Base-by-base conservation (phyloP, 2,888 invertebrate species). In the Ecliptopera silaceata region DNA sequence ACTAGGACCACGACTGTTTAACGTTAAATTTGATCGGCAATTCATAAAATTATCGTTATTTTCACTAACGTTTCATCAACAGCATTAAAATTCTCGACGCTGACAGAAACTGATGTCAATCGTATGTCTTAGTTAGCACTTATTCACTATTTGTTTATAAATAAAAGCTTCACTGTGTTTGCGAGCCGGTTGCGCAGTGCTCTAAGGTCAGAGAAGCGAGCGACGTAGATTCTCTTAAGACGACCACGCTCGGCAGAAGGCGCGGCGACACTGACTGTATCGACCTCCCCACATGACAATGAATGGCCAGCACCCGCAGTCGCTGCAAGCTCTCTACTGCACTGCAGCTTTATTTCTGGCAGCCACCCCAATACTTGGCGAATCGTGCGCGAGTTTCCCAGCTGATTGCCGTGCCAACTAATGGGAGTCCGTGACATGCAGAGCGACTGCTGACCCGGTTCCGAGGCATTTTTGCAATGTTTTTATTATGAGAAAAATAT, bases 271-370 rank as follows among this genome's bases (percentile, higher is more conserved):
- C 89, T 88, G 84, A 65, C 79, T 47, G 82, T 84, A 83, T 84
- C 84, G 83, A 84, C 84, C 84, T 76, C 72, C 71, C 75, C 73
- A 72, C 79, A 82, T 80, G 77, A 82, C 81, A 84, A 84, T 84
- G 83, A 82, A 82, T 84, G 84, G 77, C 71, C 70, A 74, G 75
- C 77, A 72, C 85, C 66, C 87, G 88, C 88, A 87, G 81, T 84
- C 75, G 75, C 85, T 89, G 88, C 89, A 89, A 87, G 86, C 82
- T 77, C 73, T 74, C 77, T 79, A 87, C 90, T 89, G 90, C 90
- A 90, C 82, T 90, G 90, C 90, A 90, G 89, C 84, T 86, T 85
- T 88, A 88, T 88, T 90, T 86, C 87, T 90, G 90, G 89, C 89
- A 89, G 77, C 74, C 79, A 81, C 80, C 79, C 80, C 77, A 69